Percentiles rank a stretch among this genome's conserved stretches.
Evolutionary conservation across 2,113 vertebrate genomes (phyloP).

Genomic region (Apistogramma diplotaenia): DNA sequence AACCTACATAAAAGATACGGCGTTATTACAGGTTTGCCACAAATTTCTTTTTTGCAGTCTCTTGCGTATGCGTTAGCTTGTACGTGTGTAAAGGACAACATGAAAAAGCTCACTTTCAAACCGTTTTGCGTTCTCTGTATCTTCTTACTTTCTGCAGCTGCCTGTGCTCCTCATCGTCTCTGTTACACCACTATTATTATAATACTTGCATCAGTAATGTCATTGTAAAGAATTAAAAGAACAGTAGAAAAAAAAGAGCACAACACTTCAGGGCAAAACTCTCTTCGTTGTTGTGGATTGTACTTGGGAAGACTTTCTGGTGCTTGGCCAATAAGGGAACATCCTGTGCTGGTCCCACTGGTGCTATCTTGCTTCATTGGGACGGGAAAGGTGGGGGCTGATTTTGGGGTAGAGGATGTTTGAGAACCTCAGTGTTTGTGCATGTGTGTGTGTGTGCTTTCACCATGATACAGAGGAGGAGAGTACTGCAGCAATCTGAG

Average conservation of each 20-base stretch:
- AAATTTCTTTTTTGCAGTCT: not conserved
- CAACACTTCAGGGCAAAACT: slow-evolving; percentile 27
- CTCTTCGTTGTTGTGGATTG: slow-evolving; percentile 34
- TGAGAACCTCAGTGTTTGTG: slow-evolving; percentile 46
- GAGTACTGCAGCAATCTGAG: slow-evolving; percentile 72
- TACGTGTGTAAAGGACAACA: not conserved
- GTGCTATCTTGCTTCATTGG: slow-evolving; percentile 48
- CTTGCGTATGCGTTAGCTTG: not conserved
- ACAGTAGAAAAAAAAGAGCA: not conserved
- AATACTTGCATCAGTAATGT: not conserved
- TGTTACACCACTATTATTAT: not conserved
- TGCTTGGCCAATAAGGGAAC: slow-evolving; percentile 43
- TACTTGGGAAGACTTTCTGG: slow-evolving; percentile 29
- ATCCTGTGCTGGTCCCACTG: slow-evolving; percentile 37
- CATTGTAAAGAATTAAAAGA: not conserved
- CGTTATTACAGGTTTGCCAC: slow-evolving; percentile 21
- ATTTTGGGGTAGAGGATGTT: slow-evolving; percentile 31
- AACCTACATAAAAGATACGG: slow-evolving; percentile 45
- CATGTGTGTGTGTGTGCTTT: slow-evolving; percentile 38
- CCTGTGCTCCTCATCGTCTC: not conserved
- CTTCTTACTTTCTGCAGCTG: not conserved
- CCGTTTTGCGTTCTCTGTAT: not conserved
- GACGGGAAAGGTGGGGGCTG: slow-evolving; percentile 21
- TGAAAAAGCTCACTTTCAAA: not conserved
- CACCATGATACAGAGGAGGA: slow-evolving; percentile 53